Conservation (phyloP, 2,113 vertebrate genomes). For the Myotis yumanensis region DNA sequence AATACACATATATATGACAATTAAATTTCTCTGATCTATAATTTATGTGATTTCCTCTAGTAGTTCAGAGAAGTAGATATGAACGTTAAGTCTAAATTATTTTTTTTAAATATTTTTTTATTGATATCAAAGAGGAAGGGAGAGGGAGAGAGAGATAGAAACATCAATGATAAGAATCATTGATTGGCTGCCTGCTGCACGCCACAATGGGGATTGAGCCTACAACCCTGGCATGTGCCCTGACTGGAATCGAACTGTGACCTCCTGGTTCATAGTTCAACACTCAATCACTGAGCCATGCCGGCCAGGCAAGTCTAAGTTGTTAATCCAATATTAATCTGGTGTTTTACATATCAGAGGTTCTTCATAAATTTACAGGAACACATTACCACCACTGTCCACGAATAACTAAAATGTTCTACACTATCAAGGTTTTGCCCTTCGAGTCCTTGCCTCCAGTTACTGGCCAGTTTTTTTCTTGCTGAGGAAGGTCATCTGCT, state of each 20-base stretch:
- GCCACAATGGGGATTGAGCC: no score
- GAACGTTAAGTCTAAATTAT: not conserved
- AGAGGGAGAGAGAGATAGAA: no score
- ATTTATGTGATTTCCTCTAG: not conserved
- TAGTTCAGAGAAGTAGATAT: not conserved
- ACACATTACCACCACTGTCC: not conserved
- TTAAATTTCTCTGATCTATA: not conserved
- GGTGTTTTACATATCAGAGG: not conserved
- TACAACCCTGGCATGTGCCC: no score
- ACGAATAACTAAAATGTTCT: not conserved
- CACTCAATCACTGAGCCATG: no score
- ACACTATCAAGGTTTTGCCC: not conserved
- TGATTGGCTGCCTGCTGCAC: no score
- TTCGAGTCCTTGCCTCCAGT: not conserved
- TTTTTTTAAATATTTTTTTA: no score
- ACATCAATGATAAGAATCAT: no score
- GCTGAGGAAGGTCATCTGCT: not conserved
- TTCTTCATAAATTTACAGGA: not conserved
- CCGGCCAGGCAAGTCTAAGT: not conserved
- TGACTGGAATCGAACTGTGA: no score
- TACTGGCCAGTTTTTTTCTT: conserved; percentile 18
- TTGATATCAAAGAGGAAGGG: no score
- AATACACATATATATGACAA: not conserved
- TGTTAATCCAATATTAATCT: not conserved
- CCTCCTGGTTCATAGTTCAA: no score